These are phyloP conservation scores for Pogonognathellus flavescens DNA, from an alignment of 1,140 invertebrate genomes.

Conservation along the genomic window DNA sequence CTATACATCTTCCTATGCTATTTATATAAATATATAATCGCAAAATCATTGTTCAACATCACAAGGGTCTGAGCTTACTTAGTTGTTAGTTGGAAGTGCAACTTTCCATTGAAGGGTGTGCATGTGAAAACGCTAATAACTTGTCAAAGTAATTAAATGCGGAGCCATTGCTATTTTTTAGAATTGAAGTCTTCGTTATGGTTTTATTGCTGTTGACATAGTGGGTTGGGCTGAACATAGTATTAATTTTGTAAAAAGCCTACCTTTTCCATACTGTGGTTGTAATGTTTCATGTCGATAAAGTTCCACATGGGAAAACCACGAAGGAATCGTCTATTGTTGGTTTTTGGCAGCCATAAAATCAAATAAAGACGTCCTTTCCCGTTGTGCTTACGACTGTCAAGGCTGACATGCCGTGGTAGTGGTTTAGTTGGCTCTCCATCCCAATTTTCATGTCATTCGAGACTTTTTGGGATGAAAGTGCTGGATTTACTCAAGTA, in stretches of 20 bases:
- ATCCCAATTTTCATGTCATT: slow-evolving; percentile 21
- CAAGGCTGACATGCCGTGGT: slow-evolving; percentile 28
- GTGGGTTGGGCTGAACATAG: neutral
- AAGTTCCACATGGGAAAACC: neutral
- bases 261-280: neutral
- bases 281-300: neutral
- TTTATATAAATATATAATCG: too few relatives aligned
- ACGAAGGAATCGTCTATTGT: neutral
- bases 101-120: too few relatives aligned
- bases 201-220: neutral
- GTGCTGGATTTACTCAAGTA: neutral
- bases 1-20: too few relatives aligned
- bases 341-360: slow-evolving; percentile 21
- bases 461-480: neutral
- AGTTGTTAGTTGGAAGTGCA: too few relatives aligned
- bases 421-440: slow-evolving; percentile 3
- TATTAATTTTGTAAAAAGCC: neutral
- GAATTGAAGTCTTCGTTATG: neutral
- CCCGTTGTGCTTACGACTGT: slow-evolving; percentile 35
- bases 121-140: neutral
- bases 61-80: neutral
- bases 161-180: neutral
- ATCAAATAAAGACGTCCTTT: slow-evolving; percentile 42
- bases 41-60: too few relatives aligned
- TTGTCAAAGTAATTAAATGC: neutral